phyloP scores from a whole-genome alignment of 2,888 invertebrate species.

The Amitus sp. region DNA sequence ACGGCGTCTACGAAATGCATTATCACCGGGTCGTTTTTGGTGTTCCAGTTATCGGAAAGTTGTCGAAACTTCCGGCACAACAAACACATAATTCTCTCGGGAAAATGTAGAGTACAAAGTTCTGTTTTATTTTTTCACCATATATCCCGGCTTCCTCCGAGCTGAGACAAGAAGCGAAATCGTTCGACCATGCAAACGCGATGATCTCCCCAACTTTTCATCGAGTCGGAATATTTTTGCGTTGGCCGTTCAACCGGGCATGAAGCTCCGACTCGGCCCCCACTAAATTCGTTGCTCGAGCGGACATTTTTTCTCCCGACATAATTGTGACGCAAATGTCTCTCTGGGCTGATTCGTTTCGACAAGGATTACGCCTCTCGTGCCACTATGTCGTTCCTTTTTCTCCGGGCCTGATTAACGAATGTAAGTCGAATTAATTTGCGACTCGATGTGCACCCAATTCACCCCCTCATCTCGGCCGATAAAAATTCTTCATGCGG shows the following conservation, averaged over 20 bases:
- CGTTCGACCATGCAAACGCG: slow-evolving; percentile 2
- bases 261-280: neutral
- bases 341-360: no score
- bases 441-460: no score
- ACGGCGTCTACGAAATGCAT: neutral
- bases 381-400: no score
- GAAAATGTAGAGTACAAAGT: slow-evolving; percentile 8
- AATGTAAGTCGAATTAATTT: no score
- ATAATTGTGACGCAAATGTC: no score
- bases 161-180: slow-evolving; percentile 1
- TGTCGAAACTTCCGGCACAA: slow-evolving; percentile 10
- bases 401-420: no score
- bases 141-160: slow-evolving; percentile 6
- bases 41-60: slow-evolving; percentile 6
- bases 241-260: neutral
- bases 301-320: no score
- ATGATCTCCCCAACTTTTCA: neutral
- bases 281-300: neutral
- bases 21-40: slow-evolving; percentile 7
- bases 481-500: no score
- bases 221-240: neutral
- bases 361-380: no score
- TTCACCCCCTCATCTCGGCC: no score
- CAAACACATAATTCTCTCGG: slow-evolving; percentile 14
- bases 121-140: slow-evolving; percentile 10